These are phyloP conservation scores for Gymnogyps californianus DNA, from an alignment of 2,113 vertebrate genomes.

Conservation along the genomic window DNA sequence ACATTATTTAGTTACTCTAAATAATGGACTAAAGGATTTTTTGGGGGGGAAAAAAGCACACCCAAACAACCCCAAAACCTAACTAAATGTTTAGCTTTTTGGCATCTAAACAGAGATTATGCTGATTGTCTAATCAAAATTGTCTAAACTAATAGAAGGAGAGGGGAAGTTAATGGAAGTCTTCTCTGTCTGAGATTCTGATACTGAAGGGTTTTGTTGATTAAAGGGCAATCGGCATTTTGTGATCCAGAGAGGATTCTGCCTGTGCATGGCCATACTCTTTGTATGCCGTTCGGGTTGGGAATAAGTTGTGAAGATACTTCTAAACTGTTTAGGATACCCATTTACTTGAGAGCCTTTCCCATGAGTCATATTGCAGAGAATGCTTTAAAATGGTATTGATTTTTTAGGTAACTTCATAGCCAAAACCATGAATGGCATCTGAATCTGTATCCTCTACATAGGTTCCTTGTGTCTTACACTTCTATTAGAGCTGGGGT, in stretches of 20 bases:
- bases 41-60: accelerated
- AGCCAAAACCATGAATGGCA: neutral
- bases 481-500: neutral
- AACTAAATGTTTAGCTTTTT: neutral
- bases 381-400: neutral
- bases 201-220: neutral
- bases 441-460: neutral
- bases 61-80: neutral
- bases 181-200: neutral
- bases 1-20: neutral
- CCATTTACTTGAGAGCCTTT: neutral
- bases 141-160: neutral
- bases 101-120: neutral
- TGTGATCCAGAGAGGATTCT: neutral
- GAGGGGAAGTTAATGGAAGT: neutral
- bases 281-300: neutral
- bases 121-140: neutral
- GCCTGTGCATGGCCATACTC: neutral
- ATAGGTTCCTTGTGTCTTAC: neutral
- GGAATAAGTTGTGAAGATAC: neutral
- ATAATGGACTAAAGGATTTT: neutral
- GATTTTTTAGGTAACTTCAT: neutral
- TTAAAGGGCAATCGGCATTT: neutral
- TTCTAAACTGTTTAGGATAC: neutral
- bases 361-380: neutral